Conservation (phyloP, 1,140 invertebrate genomes). For the Phortica variegata region DNA sequence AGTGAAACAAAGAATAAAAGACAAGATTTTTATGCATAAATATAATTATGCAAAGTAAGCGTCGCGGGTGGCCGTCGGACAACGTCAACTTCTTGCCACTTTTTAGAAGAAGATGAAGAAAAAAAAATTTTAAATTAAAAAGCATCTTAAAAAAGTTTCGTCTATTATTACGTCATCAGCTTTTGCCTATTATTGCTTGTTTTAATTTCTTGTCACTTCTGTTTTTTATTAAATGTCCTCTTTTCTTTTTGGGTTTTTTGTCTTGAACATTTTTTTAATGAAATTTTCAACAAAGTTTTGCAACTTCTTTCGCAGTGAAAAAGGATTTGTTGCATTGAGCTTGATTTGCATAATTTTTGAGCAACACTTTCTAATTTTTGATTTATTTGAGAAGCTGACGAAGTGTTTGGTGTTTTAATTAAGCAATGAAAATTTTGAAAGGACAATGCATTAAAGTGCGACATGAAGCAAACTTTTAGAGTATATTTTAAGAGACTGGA, state of each 20-base stretch:
- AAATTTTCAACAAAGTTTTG: constrained; percentile 34
- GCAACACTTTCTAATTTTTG: constrained; percentile 46
- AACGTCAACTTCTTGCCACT: background rate
- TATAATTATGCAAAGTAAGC: constrained; percentile 52
- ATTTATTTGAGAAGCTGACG: constrained; percentile 27
- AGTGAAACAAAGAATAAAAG: too few relatives aligned
- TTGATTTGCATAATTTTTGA: constrained; percentile 44
- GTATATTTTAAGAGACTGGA: too few relatives aligned
- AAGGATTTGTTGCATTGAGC: constrained; percentile 29
- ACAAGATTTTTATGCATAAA: constrained; percentile 16
- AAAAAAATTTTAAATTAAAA: constrained; percentile 20
- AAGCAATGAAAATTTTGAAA: too few relatives aligned
- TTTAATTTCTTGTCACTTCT: constrained; percentile 53
- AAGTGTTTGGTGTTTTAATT: too few relatives aligned
- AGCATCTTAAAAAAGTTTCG: constrained; percentile 6
- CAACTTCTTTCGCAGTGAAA: constrained; percentile 6
- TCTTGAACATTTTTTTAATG: constrained; percentile 32
- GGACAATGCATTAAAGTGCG: too few relatives aligned
- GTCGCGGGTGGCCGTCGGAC: constrained; percentile 2
- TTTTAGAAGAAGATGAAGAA: constrained; percentile 23
- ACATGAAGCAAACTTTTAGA: too few relatives aligned
- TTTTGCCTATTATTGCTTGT: constrained; percentile 50
- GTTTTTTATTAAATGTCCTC: too few relatives aligned
- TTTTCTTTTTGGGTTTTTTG: constrained; percentile 1
- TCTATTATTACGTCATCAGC: background rate